Conservation (phyloP, 2,797 vertebrate species). For the Heliangelus exortis region DNA sequence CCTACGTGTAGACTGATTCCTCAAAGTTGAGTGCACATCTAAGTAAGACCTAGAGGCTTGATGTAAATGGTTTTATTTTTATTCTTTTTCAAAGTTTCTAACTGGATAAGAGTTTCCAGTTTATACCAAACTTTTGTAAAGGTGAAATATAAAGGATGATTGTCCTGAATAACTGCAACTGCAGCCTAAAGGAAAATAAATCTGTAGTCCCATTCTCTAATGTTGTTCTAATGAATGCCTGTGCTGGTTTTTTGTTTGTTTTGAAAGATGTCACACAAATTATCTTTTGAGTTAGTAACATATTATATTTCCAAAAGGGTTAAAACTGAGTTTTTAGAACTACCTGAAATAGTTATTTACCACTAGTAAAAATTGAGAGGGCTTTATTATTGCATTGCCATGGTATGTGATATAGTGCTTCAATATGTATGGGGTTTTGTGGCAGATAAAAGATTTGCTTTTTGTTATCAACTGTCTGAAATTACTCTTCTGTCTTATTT, state of each 20-base stretch:
- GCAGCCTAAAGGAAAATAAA: not conserved
- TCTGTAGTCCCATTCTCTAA: not conserved
- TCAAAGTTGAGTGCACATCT: not conserved
- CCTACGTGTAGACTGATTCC: not conserved
- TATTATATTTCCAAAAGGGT: not conserved
- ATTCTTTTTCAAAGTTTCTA: slow-evolving; percentile 26
- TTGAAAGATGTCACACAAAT: not conserved
- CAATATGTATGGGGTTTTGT: not conserved
- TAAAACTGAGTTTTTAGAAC: not conserved
- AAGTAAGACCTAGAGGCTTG: slow-evolving; percentile 3
- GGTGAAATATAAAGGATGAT: not conserved
- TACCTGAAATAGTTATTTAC: not conserved
- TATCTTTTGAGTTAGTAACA: not conserved
- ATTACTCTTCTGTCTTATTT: not conserved
- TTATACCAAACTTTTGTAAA: not conserved
- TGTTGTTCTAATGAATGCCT: not conserved
- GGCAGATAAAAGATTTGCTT: not conserved
- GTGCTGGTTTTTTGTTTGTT: not conserved
- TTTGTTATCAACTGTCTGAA: not conserved
- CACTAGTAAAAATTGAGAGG: not conserved
- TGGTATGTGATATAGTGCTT: not conserved
- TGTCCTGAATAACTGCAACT: not conserved
- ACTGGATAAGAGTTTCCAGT: not conserved
- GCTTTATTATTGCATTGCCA: not conserved
- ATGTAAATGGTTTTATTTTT: slow-evolving; percentile 23